Conservation (phyloP, 2,888 invertebrate genomes). For the Silvanus unidentatus region DNA sequence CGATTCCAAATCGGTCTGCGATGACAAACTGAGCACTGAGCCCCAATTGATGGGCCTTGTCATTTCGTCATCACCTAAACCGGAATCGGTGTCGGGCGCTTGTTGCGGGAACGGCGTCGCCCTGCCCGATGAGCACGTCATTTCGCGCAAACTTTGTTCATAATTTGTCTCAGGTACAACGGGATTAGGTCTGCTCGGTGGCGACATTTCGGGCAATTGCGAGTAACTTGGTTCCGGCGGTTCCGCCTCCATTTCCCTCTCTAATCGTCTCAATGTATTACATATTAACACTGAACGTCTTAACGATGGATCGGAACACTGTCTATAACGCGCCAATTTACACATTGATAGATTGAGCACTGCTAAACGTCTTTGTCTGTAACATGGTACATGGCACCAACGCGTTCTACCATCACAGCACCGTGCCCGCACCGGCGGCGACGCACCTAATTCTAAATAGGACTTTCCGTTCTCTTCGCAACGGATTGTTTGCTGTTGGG, state of each 20-base stretch:
- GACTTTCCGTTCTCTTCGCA: slow-evolving; percentile 87
- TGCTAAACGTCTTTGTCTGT: slow-evolving; percentile 78
- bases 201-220: slow-evolving; percentile 45
- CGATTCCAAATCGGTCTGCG: slow-evolving; percentile 80
- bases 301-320: slow-evolving; percentile 83
- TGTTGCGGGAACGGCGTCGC: slow-evolving; percentile 64
- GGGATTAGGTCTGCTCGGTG: slow-evolving; percentile 36
- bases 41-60: slow-evolving; percentile 86
- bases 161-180: slow-evolving; percentile 32
- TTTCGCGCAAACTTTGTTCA: slow-evolving; percentile 47
- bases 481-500: slow-evolving; percentile 71
- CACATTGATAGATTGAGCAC: slow-evolving; percentile 89
- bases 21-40: slow-evolving; percentile 79
- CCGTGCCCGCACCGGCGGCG: slow-evolving; percentile 41
- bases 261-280: slow-evolving; percentile 79
- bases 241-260: slow-evolving; percentile 78
- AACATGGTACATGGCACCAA: slow-evolving; percentile 79
- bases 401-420: slow-evolving; percentile 46
- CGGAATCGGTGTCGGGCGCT: slow-evolving; percentile 62
- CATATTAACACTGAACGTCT: slow-evolving; percentile 88
- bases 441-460: slow-evolving; percentile 77
- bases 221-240: slow-evolving; percentile 47
- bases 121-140: slow-evolving; percentile 52
- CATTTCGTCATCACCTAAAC: slow-evolving; percentile 69
- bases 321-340: slow-evolving; percentile 80